Evolutionary conservation across 2,797 vertebrate species (phyloP).

Genomic region (Melanotaenia parkinsoni): DNA sequence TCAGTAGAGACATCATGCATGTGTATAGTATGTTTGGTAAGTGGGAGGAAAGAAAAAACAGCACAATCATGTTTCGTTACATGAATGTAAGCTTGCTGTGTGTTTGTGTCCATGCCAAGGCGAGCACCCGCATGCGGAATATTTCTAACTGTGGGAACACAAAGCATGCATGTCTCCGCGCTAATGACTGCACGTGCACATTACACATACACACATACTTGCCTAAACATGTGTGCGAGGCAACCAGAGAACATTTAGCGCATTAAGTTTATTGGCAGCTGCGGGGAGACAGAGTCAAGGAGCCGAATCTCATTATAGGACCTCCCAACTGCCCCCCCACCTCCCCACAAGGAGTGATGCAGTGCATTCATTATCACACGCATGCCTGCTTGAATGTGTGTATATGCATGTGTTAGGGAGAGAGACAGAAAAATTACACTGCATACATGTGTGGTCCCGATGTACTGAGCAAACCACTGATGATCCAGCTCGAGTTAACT

Average conservation of each 20-base stretch:
- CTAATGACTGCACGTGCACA: constrained; percentile 2
- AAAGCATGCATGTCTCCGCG: neutral
- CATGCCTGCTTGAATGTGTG: constrained; percentile 39
- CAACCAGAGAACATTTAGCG: constrained; percentile 69
- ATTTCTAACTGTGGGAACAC: constrained; percentile 5
- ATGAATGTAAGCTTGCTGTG: neutral
- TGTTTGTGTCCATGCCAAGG: neutral
- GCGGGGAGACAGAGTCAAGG: constrained; percentile 74
- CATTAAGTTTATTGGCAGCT: constrained; percentile 87
- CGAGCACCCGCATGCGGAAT: neutral
- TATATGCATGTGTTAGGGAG: constrained; percentile 18
- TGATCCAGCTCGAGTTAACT: constrained; percentile 51
- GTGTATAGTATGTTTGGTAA: constrained; percentile 13
- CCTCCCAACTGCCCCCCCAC: constrained; percentile 78
- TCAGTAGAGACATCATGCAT: constrained; percentile 27
- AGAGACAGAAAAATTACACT: constrained; percentile 8
- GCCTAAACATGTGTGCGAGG: constrained; percentile 12
- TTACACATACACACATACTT: constrained; percentile 8
- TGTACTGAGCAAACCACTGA: constrained; percentile 28
- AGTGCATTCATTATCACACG: constrained; percentile 78
- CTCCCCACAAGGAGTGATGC: constrained; percentile 85
- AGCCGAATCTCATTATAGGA: constrained; percentile 84
- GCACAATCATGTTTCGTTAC: neutral
- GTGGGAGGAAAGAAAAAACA: neutral
- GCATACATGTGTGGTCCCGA: constrained; percentile 33